Evolutionary conservation across 2,113 vertebrate genomes (phyloP).

Genomic region (Scomber scombrus): DNA sequence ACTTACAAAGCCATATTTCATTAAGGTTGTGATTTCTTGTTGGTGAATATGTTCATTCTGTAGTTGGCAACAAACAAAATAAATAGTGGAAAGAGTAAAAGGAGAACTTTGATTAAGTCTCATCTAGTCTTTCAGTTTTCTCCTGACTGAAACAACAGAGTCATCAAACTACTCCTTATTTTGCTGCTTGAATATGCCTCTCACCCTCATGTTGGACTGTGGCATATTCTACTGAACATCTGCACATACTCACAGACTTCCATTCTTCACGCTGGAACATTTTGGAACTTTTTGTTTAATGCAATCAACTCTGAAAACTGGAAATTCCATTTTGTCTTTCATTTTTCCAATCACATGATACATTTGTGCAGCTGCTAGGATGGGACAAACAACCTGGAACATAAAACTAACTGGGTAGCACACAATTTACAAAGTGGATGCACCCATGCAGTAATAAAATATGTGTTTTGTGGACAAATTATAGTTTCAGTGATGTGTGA

Average conservation of each 20-base stretch:
- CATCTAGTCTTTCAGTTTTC: conserved; percentile 6
- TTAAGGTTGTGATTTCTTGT: conserved; percentile 13
- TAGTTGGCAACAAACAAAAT: conserved; percentile 6
- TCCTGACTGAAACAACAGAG: neutral
- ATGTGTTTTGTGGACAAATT: conserved; percentile 43
- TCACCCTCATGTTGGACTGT: neutral
- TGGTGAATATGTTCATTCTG: conserved; percentile 9
- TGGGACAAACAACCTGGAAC: neutral
- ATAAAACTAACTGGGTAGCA: conserved; percentile 11
- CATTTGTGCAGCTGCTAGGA: neutral
- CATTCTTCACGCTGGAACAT: neutral
- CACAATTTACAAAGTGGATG: conserved; percentile 13
- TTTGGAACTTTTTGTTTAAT: neutral
- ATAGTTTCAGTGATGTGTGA: conserved; percentile 41
- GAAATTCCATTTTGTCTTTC: neutral
- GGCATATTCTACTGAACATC: conserved; percentile 1
- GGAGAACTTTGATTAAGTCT: conserved; percentile 4
- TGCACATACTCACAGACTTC: neutral
- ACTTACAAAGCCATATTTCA: conserved; percentile 31
- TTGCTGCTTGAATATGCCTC: neutral
- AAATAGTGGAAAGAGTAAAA: conserved; percentile 1
- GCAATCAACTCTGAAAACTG: neutral
- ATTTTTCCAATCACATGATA: conserved; percentile 12
- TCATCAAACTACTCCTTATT: neutral
- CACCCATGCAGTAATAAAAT: conserved; percentile 12